phyloP scores from a whole-genome alignment of 1,140 invertebrate species.

The Aphelinus certus region DNA sequence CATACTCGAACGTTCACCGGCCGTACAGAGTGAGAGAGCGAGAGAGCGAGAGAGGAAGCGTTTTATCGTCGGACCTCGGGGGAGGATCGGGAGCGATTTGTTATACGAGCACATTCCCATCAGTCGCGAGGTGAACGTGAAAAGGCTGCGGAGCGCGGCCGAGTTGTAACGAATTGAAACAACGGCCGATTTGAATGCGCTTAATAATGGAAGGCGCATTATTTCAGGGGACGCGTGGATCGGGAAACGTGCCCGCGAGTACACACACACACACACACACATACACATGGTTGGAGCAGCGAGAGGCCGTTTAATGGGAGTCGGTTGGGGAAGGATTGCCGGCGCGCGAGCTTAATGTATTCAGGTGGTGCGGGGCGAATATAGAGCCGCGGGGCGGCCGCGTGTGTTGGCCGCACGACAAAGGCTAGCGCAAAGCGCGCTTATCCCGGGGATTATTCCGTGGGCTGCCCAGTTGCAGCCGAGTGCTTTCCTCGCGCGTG shows the following conservation, averaged over 20 bases:
- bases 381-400: constrained; percentile 3
- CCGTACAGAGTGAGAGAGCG: too few relatives aligned
- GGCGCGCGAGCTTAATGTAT: background rate
- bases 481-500: too few relatives aligned
- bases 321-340: too few relatives aligned
- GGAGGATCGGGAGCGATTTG: too few relatives aligned
- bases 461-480: background rate
- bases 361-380: background rate
- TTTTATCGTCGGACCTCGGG: too few relatives aligned
- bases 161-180: constrained; percentile 27
- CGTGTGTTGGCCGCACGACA: background rate
- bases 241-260: too few relatives aligned
- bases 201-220: constrained; percentile 34
- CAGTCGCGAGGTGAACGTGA: constrained; percentile 27
- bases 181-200: constrained; percentile 25
- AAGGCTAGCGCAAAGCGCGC: constrained; percentile 2
- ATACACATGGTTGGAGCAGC: too few relatives aligned
- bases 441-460: constrained; percentile 29
- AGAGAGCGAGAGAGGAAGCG: too few relatives aligned
- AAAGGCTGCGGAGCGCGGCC: background rate
- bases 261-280: too few relatives aligned
- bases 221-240: constrained; percentile 6
- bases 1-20: too few relatives aligned
- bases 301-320: too few relatives aligned
- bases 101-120: background rate